Evolutionary conservation across 1,140 invertebrate species (phyloP), one percentile per base, ranked within the genome.

Genomic region (Lepidostoma basale): DNA sequence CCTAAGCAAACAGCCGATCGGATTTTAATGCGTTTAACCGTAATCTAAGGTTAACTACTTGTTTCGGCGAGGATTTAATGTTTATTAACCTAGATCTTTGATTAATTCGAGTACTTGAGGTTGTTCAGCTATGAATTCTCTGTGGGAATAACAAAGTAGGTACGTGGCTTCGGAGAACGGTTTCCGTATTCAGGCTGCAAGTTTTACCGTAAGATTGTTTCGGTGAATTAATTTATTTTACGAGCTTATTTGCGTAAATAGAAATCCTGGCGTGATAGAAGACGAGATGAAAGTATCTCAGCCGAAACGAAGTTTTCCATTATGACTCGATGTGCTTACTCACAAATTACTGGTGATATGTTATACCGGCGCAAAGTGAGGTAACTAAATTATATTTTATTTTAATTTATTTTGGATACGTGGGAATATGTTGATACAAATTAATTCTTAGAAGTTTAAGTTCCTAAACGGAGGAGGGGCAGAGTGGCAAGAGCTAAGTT

Each of bases 21-120:
- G 54, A 40, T 59, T 59, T 59, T 59, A 59, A 59, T 59, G 56
- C 56, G 56, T 59, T 59, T 59, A 59, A 59, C 56, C 56, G 56
- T 59, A 59, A 59, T 59, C 56, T 59, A 59, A 59, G 56, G 56
- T 59, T 59, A 40, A 59, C 39, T 59, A 59, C 39, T 59, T 40
- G 56, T 59, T 59, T 59, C 20, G 56, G 56, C 6, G 9, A 25
- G 56, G 56, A 59, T 40, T 59, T 59, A 59, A 40, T 22, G 36
- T 59, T 59, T 59, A 59, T 59, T 59, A 59, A 40, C 56, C 33
- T 26, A 59, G 33, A 59, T 59, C 56, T 59, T 42, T 39, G 56
- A 59, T 59, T 59, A 56, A 56, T 56, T 56, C 26, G 16, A 56
- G n/a, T 56, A 56, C 52, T 56, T 56, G 52, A 20, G 28, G 26